A percentile compares a stretch with the other conserved stretches of the same genome.
Evolutionary conservation across 2,888 invertebrate genomes (phyloP).

Genomic region (Smittia aterrima): DNA sequence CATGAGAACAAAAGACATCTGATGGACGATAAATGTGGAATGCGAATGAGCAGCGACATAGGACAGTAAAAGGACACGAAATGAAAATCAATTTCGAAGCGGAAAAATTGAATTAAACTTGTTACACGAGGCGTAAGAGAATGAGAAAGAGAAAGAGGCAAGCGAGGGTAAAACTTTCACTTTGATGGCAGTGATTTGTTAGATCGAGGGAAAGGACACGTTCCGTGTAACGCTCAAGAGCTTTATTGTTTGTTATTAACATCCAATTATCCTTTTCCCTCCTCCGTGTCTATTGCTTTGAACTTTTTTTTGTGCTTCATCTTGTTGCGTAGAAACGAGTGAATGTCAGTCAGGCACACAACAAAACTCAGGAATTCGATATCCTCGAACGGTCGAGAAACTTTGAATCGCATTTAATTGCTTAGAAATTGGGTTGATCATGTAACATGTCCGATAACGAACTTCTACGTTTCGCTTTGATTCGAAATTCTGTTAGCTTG

Average conservation of each 20-base stretch:
- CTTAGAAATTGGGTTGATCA: too few species aligned
- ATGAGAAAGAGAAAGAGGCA: background rate
- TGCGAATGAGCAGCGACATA: background rate
- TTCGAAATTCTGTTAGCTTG: too few species aligned
- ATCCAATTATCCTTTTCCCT: slow-evolving; percentile 17
- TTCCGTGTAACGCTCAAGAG: slow-evolving; percentile 14
- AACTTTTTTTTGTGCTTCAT: background rate
- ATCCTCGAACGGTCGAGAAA: too few species aligned
- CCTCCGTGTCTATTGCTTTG: background rate
- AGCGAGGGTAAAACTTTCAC: background rate
- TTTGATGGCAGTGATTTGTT: slow-evolving; percentile 7
- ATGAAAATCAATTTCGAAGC: background rate
- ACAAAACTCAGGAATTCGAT: too few species aligned
- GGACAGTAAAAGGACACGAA: too few species aligned
- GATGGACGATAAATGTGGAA: background rate
- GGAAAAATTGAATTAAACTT: slow-evolving; percentile 17
- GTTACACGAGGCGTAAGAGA: background rate
- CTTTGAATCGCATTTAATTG: too few species aligned
- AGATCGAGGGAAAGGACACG: slow-evolving; percentile 7
- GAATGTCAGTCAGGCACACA: too few species aligned
- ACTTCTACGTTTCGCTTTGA: too few species aligned
- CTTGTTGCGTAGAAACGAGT: background rate
- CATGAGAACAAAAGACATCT: too few species aligned
- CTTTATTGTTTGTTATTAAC: slow-evolving; percentile 6
- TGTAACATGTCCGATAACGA: too few species aligned